Base-by-base conservation (phyloP, 2,888 invertebrate species). In the Pantelozetes paolii region DNA sequence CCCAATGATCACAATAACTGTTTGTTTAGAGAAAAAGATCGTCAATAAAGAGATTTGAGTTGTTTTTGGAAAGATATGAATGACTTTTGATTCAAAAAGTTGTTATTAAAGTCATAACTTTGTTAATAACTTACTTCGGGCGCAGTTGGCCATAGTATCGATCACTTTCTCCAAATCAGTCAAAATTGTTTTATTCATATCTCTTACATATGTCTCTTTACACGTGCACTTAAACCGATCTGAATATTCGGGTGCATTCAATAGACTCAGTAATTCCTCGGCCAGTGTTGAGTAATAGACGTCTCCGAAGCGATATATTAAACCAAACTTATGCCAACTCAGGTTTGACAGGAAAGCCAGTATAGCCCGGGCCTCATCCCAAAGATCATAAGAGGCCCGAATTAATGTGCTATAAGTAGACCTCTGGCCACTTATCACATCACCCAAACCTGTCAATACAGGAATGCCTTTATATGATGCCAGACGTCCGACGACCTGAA, bases 1-100 rank as follows among this genome's bases (percentile, higher is more conserved):
- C 1, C 78, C 78, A 40, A 78, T 75, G 20, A 78, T 78, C 2
- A 78, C 77, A 28, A 78, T 76, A 40, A 78, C 78, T 78, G 18
- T n/a, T n/a, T n/a, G 36, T 57, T 30, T 48, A 69, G 30, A 28
- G 15, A 9, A 59, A 54, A 50, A 8, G 20, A n/a, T 20, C n/a
- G n/a, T 71, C 54, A 71, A 45, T 18, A 64, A n/a, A n/a, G n/a
- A n/a, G n/a, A n/a, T n/a, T n/a, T n/a, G n/a, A n/a, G n/a, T n/a
- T n/a, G n/a, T n/a, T n/a, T n/a, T n/a, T n/a, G n/a, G n/a, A n/a
- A n/a, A n/a, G n/a, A n/a, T n/a, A n/a, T n/a, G n/a, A n/a, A n/a
- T n/a, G n/a, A n/a, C n/a, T n/a, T n/a, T n/a, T n/a, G n/a, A n/a
- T n/a, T n/a, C n/a, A n/a, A n/a, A n/a, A n/a, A n/a, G n/a, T n/a